Base-by-base conservation (phyloP, 2,797 vertebrate genomes). In the Anguilla anguilla region DNA sequence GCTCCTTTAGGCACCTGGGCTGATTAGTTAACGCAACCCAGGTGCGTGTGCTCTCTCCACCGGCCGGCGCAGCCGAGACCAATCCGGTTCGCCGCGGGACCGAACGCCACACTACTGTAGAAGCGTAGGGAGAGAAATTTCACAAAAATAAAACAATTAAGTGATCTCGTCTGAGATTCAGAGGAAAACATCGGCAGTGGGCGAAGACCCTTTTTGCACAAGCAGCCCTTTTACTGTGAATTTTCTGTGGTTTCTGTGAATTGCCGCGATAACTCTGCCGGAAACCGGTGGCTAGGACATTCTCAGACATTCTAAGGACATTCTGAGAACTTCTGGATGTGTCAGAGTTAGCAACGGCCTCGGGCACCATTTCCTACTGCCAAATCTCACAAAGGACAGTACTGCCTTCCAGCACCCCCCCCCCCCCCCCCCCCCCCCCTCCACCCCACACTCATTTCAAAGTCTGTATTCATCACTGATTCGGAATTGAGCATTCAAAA, bases 381-480 rank as follows among this genome's bases (percentile, higher is more conserved):
- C 74, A 5, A 7, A 77, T 22, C 28, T 74, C 69, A 39, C 69
- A 74, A 74, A 74, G 69, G 69, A 74, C 69, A 74, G 28, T 17
- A 17, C 28, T 74, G 69, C 69, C 69, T 74, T 39, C 69, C 15
- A 13, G 69, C 43, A 46, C 43, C 43, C 43, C 69, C 28, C 15
- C 28, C 13, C 31, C 39, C 39, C 7, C 43, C 43, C 43, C 69
- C 28, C 15, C 28, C 13, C 31, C 39, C 39, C 7, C 35, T 35
- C 13, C 3, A 15, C 17, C 57, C 57, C 2, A 59, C 57, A 19
- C 3, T 39, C 35, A 74, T 31, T 74, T 39, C n/a, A 72, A 39
- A 77, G 74, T 77, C 74, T 77, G 35, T 43, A 77, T 77, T 77
- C 31, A 77, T 77, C 35, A 77, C 31, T 43, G 31, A 77, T 39